phyloP scores from a whole-genome alignment of 2,888 invertebrate species.

The Caenorhabditis sp. region DNA sequence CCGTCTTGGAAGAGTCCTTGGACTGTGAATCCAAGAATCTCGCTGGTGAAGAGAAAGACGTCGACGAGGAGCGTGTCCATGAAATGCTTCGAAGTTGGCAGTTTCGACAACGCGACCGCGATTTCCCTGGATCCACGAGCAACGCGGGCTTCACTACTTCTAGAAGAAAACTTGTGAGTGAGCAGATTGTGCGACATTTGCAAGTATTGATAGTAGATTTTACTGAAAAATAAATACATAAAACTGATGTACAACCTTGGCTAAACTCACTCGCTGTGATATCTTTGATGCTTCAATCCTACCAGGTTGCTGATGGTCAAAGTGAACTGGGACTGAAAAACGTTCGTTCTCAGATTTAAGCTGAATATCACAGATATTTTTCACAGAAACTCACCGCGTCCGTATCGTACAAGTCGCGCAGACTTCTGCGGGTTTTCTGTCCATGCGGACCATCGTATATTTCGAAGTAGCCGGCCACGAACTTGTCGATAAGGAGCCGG shows the following conservation, averaged over 20 bases:
- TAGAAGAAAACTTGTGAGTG: constrained; percentile 80
- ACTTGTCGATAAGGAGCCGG: constrained; percentile 67
- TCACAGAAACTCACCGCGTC: constrained; percentile 60
- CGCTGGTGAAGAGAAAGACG: constrained; percentile 84
- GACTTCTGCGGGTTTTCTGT: constrained; percentile 63
- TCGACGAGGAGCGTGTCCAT: constrained; percentile 91
- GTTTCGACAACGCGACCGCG: constrained; percentile 87
- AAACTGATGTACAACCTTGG: too few relatives aligned
- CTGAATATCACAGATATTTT: too few relatives aligned
- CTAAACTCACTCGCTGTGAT: constrained; percentile 68
- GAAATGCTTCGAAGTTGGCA: constrained; percentile 91
- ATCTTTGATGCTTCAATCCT: constrained; percentile 23
- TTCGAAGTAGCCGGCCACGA: constrained; percentile 69
- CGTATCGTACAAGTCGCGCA: constrained; percentile 74
- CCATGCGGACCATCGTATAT: constrained; percentile 63
- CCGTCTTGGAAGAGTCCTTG: constrained; percentile 90
- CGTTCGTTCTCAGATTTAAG: not conserved
- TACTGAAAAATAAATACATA: constrained; percentile 54
- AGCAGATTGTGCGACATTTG: constrained; percentile 82
- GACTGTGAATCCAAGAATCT: constrained; percentile 86
- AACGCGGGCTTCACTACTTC: constrained; percentile 64
- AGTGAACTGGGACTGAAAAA: constrained; percentile 73
- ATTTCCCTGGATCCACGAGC: constrained; percentile 83
- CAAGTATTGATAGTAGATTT: constrained; percentile 63
- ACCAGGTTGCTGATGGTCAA: constrained; percentile 66